Conservation (phyloP, 2,797 vertebrate species). For the Remorina albescens region DNA sequence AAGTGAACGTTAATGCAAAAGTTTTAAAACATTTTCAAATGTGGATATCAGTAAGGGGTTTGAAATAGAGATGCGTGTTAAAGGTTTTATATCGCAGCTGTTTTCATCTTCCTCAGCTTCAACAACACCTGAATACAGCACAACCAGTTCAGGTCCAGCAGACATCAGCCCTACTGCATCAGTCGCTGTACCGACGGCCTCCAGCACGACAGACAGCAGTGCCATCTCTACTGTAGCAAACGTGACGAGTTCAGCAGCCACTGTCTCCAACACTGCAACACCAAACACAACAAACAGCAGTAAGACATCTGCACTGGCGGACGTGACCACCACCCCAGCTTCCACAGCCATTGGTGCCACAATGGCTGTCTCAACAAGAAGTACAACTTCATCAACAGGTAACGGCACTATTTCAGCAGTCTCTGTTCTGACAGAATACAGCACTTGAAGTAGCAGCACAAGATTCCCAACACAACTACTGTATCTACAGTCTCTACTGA, state of each 20-base stretch:
- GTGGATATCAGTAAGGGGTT: background rate
- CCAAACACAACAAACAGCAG: background rate
- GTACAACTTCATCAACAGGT: background rate
- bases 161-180: background rate
- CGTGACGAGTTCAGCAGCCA: background rate
- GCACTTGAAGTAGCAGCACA: background rate
- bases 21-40: background rate
- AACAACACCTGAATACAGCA: background rate
- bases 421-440: background rate
- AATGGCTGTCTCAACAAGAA: background rate
- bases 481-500: too few relatives aligned
- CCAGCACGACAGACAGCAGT: background rate
- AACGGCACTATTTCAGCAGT: background rate
- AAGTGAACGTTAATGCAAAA: background rate
- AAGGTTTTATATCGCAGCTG: slow-evolving; percentile 3
- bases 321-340: background rate
- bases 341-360: background rate
- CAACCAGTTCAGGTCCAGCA: background rate
- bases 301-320: background rate
- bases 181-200: background rate
- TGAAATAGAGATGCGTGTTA: background rate
- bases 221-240: background rate
- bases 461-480: too few relatives aligned
- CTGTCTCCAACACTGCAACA: background rate
- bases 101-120: slow-evolving; percentile 11